Conservation (phyloP, 2,797 vertebrate species). For the Malacoctenus gilli region DNA sequence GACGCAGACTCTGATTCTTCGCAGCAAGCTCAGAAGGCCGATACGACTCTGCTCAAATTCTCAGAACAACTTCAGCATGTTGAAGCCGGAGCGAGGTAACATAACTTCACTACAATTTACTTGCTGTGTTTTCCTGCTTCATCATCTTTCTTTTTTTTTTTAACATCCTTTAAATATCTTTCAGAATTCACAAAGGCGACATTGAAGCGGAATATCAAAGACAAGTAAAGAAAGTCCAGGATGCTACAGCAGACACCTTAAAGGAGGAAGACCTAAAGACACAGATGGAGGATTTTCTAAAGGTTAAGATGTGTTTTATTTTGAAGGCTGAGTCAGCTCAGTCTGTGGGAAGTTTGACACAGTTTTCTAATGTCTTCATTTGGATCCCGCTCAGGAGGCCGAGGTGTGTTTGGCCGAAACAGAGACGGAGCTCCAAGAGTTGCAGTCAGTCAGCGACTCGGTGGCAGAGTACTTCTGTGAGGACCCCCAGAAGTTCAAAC, state of each 20-base stretch:
- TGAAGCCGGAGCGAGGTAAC: constrained; percentile 80
- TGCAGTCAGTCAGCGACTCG: constrained; percentile 66
- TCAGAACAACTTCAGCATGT: constrained; percentile 79
- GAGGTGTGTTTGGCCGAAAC: constrained; percentile 68
- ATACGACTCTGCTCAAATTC: constrained; percentile 77
- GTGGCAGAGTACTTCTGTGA: constrained; percentile 87
- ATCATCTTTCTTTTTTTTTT: not conserved
- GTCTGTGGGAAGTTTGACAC: not conserved
- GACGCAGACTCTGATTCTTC: not conserved
- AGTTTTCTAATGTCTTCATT: constrained; percentile 16
- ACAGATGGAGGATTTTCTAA: constrained; percentile 82
- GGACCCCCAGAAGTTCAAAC: constrained; percentile 77
- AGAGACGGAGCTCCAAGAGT: constrained; percentile 57
- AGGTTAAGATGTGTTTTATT: constrained; percentile 53
- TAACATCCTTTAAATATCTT: not conserved
- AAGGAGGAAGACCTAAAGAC: constrained; percentile 76
- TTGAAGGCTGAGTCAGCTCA: not conserved
- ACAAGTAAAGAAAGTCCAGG: constrained; percentile 70
- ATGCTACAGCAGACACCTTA: constrained; percentile 55
- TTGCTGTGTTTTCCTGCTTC: too few relatives aligned
- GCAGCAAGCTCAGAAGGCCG: constrained; percentile 85
- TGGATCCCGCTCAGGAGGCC: constrained; percentile 68
- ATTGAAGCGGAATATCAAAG: constrained; percentile 78
- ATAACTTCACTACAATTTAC: too few relatives aligned
- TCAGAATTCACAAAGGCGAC: constrained; percentile 81